Conservation (phyloP, 2,113 vertebrate genomes). For the Axis porcinus region DNA sequence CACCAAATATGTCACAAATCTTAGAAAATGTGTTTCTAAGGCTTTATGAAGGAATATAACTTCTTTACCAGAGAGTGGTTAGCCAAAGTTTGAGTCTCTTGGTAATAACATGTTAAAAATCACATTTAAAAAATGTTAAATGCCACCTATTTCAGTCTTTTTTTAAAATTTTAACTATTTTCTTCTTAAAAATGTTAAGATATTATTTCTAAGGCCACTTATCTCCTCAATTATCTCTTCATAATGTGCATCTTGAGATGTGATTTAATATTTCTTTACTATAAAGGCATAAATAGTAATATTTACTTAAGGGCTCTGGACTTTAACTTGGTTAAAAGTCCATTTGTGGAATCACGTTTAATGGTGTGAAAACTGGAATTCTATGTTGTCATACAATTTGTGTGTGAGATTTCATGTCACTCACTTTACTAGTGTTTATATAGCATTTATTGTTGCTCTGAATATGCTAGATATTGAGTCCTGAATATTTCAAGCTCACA, state of each 20-base stretch:
- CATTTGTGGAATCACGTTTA: constrained; percentile 51
- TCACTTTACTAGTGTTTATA: not conserved
- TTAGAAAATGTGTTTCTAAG: constrained; percentile 32
- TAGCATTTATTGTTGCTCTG: not conserved
- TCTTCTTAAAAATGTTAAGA: constrained; percentile 30
- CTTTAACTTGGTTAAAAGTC: constrained; percentile 14
- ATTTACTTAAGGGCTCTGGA: not conserved
- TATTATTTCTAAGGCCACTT: constrained; percentile 55
- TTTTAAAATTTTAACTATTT: not conserved
- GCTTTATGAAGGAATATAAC: constrained; percentile 49
- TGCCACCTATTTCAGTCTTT: constrained; percentile 58
- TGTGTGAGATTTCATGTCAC: not conserved
- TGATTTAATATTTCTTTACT: constrained; percentile 53
- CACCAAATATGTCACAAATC: not conserved
- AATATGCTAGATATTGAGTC: not conserved
- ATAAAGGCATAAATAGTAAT: constrained; percentile 15
- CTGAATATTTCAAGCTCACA: not conserved
- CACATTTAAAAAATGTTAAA: constrained; percentile 63
- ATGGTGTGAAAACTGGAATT: constrained; percentile 4
- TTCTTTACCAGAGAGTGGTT: constrained; percentile 21
- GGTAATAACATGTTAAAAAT: constrained; percentile 63
- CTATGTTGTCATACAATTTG: not conserved
- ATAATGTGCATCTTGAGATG: constrained; percentile 23
- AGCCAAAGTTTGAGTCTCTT: constrained; percentile 52
- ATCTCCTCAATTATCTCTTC: constrained; percentile 43